Base-by-base conservation (phyloP, 2,888 invertebrate species). In the Aphodius sticticus region DNA sequence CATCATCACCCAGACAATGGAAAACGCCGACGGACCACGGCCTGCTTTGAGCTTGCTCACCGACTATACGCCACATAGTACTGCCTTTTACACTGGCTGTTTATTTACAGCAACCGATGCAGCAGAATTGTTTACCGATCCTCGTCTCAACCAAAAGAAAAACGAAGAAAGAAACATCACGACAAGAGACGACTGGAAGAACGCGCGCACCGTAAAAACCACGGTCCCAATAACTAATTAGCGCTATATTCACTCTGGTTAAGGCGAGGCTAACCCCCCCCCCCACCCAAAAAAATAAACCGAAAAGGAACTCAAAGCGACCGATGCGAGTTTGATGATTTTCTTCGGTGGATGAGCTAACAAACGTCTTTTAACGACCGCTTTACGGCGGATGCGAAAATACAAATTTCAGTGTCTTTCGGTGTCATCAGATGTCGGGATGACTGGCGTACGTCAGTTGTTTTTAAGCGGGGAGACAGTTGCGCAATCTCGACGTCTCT, bases 1-100 rank as follows among this genome's bases (percentile, higher is more conserved):
- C 85, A 88, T 89, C 89, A 89, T 89, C 87, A 84, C 88, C 86
- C 86, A 84, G 87, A 87, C 86, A 87, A 87, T 85, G 85, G 87
- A 85, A 86, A 37, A 74, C 26, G 74, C 74, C 74, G 74, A n/a
- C 37, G 35, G 74, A 74, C n/a, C 74, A 37, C 74, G 74, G 36
- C 36, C 74, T 35, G 26, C 74, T 74, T 74, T 74, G 74, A 74
- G 37, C 36, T 36, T 26, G n/a, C 74, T 35, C 74, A 37, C 35
- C 74, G 71, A 36, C 53, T 53, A 53, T 71, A 16, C 71, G 4
- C 35, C 16, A 26, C 35, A 16, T 12, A 35, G 15, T 16, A 71
- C 16, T 35, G 71, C 16, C 70, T 70, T 53, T 53, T 53, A 15
- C 70, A 4, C 70, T 16, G 26, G 70, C 70, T 15, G 74, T 74